Evolutionary conservation across 1,140 invertebrate species (phyloP).

Genomic region (Drosophila burlai): DNA sequence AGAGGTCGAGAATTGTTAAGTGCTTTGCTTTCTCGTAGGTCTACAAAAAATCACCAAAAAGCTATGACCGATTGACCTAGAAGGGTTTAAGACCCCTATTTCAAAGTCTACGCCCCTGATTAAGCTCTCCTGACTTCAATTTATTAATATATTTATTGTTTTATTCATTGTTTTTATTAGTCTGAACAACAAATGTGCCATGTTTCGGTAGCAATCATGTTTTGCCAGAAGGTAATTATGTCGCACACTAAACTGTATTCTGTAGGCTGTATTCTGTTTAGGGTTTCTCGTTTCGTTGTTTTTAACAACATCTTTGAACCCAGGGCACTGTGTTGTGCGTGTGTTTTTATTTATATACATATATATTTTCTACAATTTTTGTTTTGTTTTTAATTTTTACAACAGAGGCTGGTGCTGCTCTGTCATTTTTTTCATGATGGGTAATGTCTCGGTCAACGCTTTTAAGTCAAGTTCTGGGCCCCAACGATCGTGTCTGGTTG

Average conservation of each 20-base stretch:
- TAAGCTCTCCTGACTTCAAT: constrained; percentile 41
- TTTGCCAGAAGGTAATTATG: constrained; percentile 71
- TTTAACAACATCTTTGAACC: constrained; percentile 69
- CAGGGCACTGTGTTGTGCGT: constrained; percentile 50
- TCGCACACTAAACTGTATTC: constrained; percentile 54
- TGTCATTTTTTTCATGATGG: constrained; percentile 61
- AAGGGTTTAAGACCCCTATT: neutral
- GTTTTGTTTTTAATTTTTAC: constrained; percentile 24
- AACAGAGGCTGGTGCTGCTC: constrained; percentile 43
- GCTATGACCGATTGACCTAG: constrained; percentile 6
- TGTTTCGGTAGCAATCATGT: constrained; percentile 70
- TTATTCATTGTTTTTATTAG: constrained; percentile 46
- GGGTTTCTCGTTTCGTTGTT: constrained; percentile 24
- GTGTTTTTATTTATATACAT: constrained; percentile 1
- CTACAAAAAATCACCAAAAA: neutral
- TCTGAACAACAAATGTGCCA: constrained; percentile 39
- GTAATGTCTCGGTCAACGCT: constrained; percentile 80
- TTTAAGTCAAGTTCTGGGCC: constrained; percentile 78
- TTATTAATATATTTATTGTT: constrained; percentile 33
- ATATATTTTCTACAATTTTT: neutral
- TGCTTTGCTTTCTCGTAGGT: constrained; percentile 16
- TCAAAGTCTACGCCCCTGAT: constrained; percentile 44
- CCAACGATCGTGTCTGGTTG: constrained; percentile 14
- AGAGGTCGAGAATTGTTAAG: constrained; percentile 10
- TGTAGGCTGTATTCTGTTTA: constrained; percentile 38